Conservation (phyloP, 2,888 invertebrate species). For the Chymomyza caudatula region DNA sequence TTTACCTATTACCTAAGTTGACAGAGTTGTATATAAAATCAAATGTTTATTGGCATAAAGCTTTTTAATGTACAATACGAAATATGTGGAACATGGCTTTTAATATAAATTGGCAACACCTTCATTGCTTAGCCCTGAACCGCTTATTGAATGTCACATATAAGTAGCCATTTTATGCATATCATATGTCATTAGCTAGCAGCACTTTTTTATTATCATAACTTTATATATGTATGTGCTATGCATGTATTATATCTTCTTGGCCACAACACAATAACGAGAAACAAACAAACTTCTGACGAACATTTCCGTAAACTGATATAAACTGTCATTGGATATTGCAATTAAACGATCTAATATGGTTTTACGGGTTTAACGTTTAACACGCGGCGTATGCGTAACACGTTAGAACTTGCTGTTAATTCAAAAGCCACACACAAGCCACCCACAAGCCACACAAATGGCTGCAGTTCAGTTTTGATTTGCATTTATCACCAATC, state of each 20-base stretch:
- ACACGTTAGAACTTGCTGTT: slow-evolving; percentile 26
- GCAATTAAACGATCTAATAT: not conserved
- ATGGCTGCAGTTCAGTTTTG: not conserved
- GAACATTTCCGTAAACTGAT: slow-evolving; percentile 44
- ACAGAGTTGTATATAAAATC: no score
- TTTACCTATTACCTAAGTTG: not conserved
- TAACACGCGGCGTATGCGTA: slow-evolving; percentile 48
- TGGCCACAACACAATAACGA: not conserved
- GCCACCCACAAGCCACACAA: not conserved
- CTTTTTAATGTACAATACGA: not conserved
- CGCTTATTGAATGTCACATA: slow-evolving; percentile 62
- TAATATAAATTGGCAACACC: slow-evolving; percentile 69
- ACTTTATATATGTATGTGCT: not conserved
- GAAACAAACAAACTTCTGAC: slow-evolving; percentile 17
- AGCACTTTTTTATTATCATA: not conserved
- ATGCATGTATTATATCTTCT: no score
- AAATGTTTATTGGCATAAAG: not conserved
- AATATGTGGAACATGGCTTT: slow-evolving; percentile 31
- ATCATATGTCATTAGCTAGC: not conserved
- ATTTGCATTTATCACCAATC: not conserved
- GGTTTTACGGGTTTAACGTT: not conserved
- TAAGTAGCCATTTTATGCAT: not conserved
- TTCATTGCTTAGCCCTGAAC: slow-evolving; percentile 65
- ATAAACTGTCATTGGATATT: slow-evolving; percentile 41
- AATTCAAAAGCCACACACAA: not conserved